These are phyloP conservation scores for Incurvaria masculella DNA, from an alignment of 2,888 invertebrate species.

Conservation along the genomic window DNA sequence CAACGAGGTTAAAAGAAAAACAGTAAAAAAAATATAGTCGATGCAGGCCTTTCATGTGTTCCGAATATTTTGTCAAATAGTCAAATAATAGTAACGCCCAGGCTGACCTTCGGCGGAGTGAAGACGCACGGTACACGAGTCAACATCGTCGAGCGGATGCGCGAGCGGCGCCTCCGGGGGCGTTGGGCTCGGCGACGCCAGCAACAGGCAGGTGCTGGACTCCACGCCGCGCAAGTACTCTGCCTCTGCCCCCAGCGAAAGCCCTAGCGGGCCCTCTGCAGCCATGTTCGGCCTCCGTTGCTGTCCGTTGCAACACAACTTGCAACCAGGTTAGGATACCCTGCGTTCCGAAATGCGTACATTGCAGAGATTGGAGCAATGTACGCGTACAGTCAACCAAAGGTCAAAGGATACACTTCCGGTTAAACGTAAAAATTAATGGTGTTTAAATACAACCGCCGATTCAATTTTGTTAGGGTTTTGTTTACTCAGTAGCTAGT, in stretches of 20 bases:
- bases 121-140: slow-evolving; percentile 42
- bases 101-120: slow-evolving; percentile 33
- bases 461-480: too few relatives aligned
- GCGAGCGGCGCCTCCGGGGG: slow-evolving; percentile 59
- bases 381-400: too few relatives aligned
- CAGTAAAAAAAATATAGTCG: neutral
- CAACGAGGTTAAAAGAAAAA: too few relatives aligned
- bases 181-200: slow-evolving; percentile 55
- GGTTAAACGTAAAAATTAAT: too few relatives aligned
- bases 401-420: too few relatives aligned
- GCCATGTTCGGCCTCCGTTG: too few relatives aligned
- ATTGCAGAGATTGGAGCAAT: too few relatives aligned
- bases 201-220: slow-evolving; percentile 63
- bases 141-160: slow-evolving; percentile 50
- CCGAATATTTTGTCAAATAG: neutral
- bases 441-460: too few relatives aligned
- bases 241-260: slow-evolving; percentile 3
- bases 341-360: too few relatives aligned
- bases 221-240: slow-evolving; percentile 58
- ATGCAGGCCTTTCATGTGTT: neutral
- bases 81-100: neutral
- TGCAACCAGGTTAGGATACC: too few relatives aligned
- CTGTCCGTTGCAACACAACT: too few relatives aligned
- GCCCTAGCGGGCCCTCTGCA: neutral
- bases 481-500: too few relatives aligned